Evolutionary conservation across 2,888 invertebrate genomes (phyloP).

Genomic region (Pseudeuparius sepicola): DNA sequence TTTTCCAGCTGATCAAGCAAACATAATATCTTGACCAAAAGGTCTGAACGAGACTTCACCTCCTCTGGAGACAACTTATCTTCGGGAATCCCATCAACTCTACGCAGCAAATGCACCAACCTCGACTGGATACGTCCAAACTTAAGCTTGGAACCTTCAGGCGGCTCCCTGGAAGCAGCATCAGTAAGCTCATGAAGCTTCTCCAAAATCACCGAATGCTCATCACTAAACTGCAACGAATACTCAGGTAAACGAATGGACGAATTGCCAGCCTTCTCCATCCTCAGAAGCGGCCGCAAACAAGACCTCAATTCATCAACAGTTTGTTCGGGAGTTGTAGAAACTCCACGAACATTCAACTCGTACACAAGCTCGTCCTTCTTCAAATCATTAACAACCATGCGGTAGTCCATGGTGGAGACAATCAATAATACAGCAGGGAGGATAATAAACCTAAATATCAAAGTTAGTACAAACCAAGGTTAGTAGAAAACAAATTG

Average conservation of each 20-base stretch:
- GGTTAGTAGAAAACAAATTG: too few species aligned
- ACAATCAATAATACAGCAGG: too few species aligned
- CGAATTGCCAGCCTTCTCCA: constrained; percentile 7
- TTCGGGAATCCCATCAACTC: constrained; percentile 6
- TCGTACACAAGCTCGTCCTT: constrained; percentile 9
- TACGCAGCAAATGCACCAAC: constrained; percentile 1
- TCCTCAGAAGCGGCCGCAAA: constrained; percentile 4
- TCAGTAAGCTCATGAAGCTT: background rate
- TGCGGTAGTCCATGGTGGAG: constrained; percentile 6
- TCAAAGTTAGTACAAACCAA: too few species aligned
- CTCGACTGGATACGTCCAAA: constrained; percentile 1
- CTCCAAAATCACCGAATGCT: background rate
- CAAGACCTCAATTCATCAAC: constrained; percentile 5
- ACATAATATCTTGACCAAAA: too few species aligned
- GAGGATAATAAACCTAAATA: too few species aligned
- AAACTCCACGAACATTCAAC: constrained; percentile 7
- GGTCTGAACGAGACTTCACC: too few species aligned
- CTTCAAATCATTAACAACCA: constrained; percentile 6
- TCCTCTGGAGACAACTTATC: too few species aligned
- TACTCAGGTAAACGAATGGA: background rate
- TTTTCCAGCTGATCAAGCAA: too few species aligned
- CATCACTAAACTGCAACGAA: constrained; percentile 4
- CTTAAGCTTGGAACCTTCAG: constrained; percentile 1
- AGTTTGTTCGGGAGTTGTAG: background rate
- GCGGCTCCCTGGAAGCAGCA: background rate